Conservation (phyloP, 2,113 vertebrate genomes). For the Dicentrarchus labrax region DNA sequence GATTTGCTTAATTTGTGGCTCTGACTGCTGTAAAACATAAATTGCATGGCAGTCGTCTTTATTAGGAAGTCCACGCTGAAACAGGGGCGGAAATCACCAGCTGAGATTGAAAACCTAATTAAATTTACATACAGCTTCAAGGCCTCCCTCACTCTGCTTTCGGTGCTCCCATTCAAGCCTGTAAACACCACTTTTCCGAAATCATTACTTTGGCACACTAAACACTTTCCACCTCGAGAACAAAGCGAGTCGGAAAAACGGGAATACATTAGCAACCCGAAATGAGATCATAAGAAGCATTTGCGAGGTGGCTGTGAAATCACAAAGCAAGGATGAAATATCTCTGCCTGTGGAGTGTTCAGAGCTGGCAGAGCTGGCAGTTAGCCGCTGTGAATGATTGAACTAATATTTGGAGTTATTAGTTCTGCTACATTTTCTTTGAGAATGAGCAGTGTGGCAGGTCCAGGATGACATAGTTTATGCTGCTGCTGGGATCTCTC, state of each 20-base stretch:
- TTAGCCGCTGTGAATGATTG: conserved; percentile 71
- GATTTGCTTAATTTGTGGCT: conserved; percentile 56
- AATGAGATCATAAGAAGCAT: conserved; percentile 78
- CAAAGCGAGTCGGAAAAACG: conserved; percentile 69
- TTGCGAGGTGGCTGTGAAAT: conserved; percentile 77
- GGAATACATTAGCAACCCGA: conserved; percentile 79
- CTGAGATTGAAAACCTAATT: conserved; percentile 78
- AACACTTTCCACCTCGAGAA: conserved; percentile 76
- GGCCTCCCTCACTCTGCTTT: conserved; percentile 57
- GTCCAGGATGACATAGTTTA: conserved; percentile 63
- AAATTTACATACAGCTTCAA: conserved; percentile 76
- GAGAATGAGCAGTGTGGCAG: conserved; percentile 62
- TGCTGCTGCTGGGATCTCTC: conserved; percentile 60
- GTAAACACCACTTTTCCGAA: conserved; percentile 78
- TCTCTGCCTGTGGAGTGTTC: conserved; percentile 65
- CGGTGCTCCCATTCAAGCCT: conserved; percentile 67
- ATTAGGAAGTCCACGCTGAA: conserved; percentile 66
- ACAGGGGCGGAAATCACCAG: conserved; percentile 58
- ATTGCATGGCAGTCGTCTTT: conserved; percentile 63
- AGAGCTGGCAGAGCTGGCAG: conserved; percentile 53
- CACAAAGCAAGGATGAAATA: conserved; percentile 77
- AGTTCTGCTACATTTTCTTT: conserved; percentile 79
- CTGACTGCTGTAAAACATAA: conserved; percentile 51
- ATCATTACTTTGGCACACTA: conserved; percentile 77
- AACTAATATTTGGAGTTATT: conserved; percentile 80